Conservation (phyloP, 1,140 invertebrate species). For the Macrotrachela quadricornifera region DNA sequence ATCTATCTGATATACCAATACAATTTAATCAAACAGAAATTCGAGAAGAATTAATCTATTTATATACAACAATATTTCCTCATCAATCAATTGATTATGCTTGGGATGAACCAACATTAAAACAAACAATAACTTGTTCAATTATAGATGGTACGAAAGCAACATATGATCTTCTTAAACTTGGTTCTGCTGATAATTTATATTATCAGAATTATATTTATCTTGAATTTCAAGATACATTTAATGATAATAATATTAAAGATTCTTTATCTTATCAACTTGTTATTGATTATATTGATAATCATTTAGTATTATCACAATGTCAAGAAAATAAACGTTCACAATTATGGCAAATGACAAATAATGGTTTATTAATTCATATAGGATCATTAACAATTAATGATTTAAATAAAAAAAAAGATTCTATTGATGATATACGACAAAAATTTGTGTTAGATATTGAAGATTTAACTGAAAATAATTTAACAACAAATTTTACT, state of each 20-base stretch:
- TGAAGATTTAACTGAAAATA: slow-evolving; percentile 51
- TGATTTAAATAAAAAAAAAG: slow-evolving; percentile 11
- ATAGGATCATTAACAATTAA: slow-evolving; percentile 53
- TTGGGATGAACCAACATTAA: slow-evolving; percentile 62
- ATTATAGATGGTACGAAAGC: slow-evolving; percentile 66
- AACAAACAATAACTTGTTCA: slow-evolving; percentile 44
- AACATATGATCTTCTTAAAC: slow-evolving; percentile 52
- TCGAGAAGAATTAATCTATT: not conserved
- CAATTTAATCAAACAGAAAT: slow-evolving; percentile 15
- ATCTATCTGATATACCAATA: slow-evolving; percentile 52
- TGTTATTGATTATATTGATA: no score
- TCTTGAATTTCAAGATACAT: slow-evolving; percentile 42
- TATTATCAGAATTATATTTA: slow-evolving; percentile 93
- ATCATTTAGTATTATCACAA: not conserved
- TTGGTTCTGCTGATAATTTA: slow-evolving; percentile 42
- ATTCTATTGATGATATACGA: not conserved
- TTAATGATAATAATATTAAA: no score
- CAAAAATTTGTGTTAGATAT: slow-evolving; percentile 52
- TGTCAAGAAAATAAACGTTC: slow-evolving; percentile 55
- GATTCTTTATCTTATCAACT: no score
- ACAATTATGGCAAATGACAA: slow-evolving; percentile 79
- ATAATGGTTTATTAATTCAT: slow-evolving; percentile 64
- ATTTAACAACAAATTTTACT: slow-evolving; percentile 39
- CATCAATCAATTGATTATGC: slow-evolving; percentile 53
- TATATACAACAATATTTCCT: slow-evolving; percentile 9